phyloP scores from a whole-genome alignment of 2,888 invertebrate species.

The Melitaea athalia region DNA sequence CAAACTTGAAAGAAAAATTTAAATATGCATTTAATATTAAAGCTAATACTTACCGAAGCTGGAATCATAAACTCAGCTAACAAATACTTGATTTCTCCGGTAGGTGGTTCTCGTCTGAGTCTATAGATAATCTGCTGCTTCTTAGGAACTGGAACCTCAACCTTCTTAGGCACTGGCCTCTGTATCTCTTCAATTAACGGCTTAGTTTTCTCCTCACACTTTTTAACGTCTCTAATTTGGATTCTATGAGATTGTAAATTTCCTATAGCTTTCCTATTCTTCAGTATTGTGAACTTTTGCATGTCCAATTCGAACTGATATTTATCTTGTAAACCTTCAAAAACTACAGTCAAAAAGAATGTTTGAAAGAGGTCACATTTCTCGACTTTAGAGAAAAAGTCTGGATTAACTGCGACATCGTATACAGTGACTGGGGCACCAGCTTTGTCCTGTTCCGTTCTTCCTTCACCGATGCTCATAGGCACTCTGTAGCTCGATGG shows the following conservation, averaged over 20 bases:
- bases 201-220: slow-evolving; percentile 57
- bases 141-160: slow-evolving; percentile 34
- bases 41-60: slow-evolving; percentile 70
- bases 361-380: slow-evolving; percentile 87
- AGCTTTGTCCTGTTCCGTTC: slow-evolving; percentile 89
- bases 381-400: slow-evolving; percentile 89
- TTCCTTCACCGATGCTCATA: slow-evolving; percentile 94
- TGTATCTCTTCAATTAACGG: slow-evolving; percentile 84
- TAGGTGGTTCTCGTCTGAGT: slow-evolving; percentile 81
- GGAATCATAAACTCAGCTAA: slow-evolving; percentile 85
- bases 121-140: slow-evolving; percentile 81
- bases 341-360: slow-evolving; percentile 90
- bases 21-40: too few species aligned
- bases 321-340: slow-evolving; percentile 89
- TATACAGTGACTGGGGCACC: slow-evolving; percentile 88
- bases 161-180: slow-evolving; percentile 44
- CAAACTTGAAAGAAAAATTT: too few species aligned
- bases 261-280: slow-evolving; percentile 89
- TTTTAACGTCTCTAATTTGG: slow-evolving; percentile 85
- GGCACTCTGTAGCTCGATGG: slow-evolving; percentile 90
- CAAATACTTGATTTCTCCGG: slow-evolving; percentile 78
- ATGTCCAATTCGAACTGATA: slow-evolving; percentile 86
- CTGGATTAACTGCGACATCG: slow-evolving; percentile 91
- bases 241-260: slow-evolving; percentile 88
- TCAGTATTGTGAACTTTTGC: slow-evolving; percentile 85